Percentiles rank a stretch among this genome's conserved stretches.
Conservation (phyloP, 2,888 invertebrate species). For the Campoletis raptor region DNA sequence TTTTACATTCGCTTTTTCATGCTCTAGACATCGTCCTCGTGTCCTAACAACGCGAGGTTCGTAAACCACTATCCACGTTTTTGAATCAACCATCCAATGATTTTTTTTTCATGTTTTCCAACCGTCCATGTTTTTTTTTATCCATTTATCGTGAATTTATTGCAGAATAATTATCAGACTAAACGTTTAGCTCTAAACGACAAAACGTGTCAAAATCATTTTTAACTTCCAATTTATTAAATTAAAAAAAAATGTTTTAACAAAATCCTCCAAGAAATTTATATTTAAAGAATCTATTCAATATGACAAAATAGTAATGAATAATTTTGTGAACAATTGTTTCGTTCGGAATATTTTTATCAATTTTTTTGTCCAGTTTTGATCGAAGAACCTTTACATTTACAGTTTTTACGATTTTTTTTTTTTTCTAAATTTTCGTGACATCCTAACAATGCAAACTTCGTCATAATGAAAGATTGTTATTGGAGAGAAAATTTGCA, state of each 20-base stretch:
- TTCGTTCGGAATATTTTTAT: too few relatives aligned
- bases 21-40: not conserved
- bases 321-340: too few relatives aligned
- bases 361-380: too few relatives aligned
- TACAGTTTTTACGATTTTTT: not conserved
- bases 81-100: not conserved
- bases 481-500: slow-evolving; percentile 3
- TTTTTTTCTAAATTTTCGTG: not conserved
- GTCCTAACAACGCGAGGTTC: not conserved
- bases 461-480: not conserved
- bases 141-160: not conserved
- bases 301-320: not conserved
- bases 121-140: not conserved
- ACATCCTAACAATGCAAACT: not conserved
- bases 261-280: not conserved
- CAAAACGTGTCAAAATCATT: too few relatives aligned
- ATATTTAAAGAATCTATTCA: not conserved
- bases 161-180: not conserved
- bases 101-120: too few relatives aligned
- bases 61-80: not conserved
- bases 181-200: not conserved
- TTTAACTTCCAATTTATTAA: too few relatives aligned
- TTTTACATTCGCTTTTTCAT: slow-evolving; percentile 28
- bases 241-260: too few relatives aligned
- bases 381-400: too few relatives aligned